These are phyloP conservation scores for Monochamus saltuarius DNA, from an alignment of 1,140 invertebrate genomes.

Conservation along the genomic window DNA sequence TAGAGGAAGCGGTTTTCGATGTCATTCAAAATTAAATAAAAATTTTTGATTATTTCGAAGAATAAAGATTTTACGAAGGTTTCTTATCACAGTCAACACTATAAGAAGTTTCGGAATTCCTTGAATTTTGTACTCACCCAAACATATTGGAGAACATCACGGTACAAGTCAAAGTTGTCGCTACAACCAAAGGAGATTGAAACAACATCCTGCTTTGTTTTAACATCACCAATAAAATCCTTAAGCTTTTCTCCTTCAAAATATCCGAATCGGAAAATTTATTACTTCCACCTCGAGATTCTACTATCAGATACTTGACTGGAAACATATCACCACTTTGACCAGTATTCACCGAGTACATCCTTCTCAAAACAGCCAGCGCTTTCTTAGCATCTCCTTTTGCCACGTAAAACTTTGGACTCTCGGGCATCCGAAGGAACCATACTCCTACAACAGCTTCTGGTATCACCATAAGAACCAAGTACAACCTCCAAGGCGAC, in stretches of 20 bases:
- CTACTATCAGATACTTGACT: conserved; percentile 48
- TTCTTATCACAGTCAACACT: too few species aligned
- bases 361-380: conserved; percentile 58
- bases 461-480: conserved; percentile 59
- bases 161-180: conserved; percentile 58
- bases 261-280: conserved; percentile 12
- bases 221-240: conserved; percentile 55
- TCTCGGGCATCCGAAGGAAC: conserved; percentile 66
- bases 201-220: conserved; percentile 58
- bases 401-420: conserved; percentile 72
- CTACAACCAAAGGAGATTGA: conserved; percentile 55
- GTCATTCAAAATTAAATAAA: too few species aligned
- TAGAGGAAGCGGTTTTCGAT: too few species aligned
- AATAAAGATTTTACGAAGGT: too few species aligned
- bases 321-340: conserved; percentile 51
- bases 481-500: conserved; percentile 61
- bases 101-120: too few species aligned
- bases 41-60: too few species aligned
- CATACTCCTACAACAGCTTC: conserved; percentile 57
- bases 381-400: conserved; percentile 63
- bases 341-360: conserved; percentile 64
- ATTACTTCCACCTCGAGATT: conserved; percentile 2
- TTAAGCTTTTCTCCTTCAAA: conserved; percentile 47
- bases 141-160: conserved; percentile 69
- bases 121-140: conserved; percentile 58